Base-by-base conservation (phyloP, 2,113 vertebrate species). In the Cervus canadensis region DNA sequence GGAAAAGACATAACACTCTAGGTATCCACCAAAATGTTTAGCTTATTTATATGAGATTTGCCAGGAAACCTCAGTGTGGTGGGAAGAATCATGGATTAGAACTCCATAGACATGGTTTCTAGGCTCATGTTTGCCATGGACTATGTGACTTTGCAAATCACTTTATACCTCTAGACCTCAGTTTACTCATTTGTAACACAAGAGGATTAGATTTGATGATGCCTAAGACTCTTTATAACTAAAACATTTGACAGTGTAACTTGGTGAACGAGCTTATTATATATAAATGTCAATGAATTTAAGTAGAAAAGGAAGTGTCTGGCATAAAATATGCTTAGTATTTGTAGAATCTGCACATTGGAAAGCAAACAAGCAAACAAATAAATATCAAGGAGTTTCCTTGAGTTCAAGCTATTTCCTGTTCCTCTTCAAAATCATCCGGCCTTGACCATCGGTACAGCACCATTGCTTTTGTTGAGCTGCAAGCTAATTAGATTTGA, bases 401-500 rank as follows among this genome's bases (percentile, higher is more conserved):
- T 67, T 89, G n/a, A 95, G 54, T 96, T 97, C 54, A 57, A 91
- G 33, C 12, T 86, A 86, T 86, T 96, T 96, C 92, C 48, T 96
- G 64, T 91, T 93, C 11, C 40, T 95, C 33, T 97, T 97, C 85
- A 87, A 84, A 96, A 71, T 91, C 83, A 92, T 95, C 84, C 33
- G 14, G 84, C 74, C 64, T 94, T 97, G 52, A 50, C 71, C 78
- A 93, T 97, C 57, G 95, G 86, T 90, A n/a, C 30, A 45, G 71
- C 67, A 94, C 71, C 33, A 40, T 30, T 91, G 78, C 71, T 74
- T 97, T 89, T 92, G 62, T n/a, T 96, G 95, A 26, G 17, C 48
- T 89, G 93, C 91, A 97, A 96, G 57, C 78, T 97, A 95, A 97
- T 97, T 95, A 94, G 85, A 97, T 97, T 96, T 97, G 96, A 94